phyloP scores from a whole-genome alignment of 1,140 invertebrate species.

The Drosophila trapezifrons region DNA sequence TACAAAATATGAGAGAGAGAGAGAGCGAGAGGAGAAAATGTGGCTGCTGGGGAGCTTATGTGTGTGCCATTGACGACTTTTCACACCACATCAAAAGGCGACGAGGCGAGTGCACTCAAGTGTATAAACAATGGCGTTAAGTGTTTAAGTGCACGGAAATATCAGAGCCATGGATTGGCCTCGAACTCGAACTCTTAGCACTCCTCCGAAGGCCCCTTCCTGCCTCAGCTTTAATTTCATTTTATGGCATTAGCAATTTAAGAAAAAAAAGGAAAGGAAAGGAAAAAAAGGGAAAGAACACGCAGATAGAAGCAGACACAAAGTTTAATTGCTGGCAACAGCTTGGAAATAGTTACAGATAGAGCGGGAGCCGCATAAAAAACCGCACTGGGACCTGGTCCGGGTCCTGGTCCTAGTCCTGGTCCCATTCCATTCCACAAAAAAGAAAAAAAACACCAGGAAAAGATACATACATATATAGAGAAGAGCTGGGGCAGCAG shows the following conservation, averaged over 20 bases:
- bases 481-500: conserved; percentile 9
- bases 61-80: conserved; percentile 68
- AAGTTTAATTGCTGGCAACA: conserved; percentile 73
- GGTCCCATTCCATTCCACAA: too few relatives aligned
- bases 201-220: not conserved
- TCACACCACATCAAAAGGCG: conserved; percentile 80
- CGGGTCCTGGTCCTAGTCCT: conserved; percentile 1
- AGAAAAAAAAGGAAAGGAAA: conserved; percentile 25
- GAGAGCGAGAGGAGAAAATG: too few relatives aligned
- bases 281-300: not conserved
- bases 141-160: conserved; percentile 82
- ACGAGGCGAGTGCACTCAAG: conserved; percentile 76
- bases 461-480: conserved; percentile 22
- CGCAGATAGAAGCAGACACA: conserved; percentile 49
- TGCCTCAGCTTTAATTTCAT: conserved; percentile 66
- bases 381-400: conserved; percentile 50
- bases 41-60: conserved; percentile 44
- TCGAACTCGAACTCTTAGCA: conserved; percentile 44
- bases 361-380: conserved; percentile 36
- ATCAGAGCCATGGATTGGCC: conserved; percentile 67
- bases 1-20: conserved; percentile 21
- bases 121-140: conserved; percentile 83
- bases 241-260: conserved; percentile 73
- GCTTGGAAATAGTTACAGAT: conserved; percentile 67
- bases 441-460: conserved; percentile 16